Evolutionary conservation across 2,888 invertebrate genomes (phyloP).

Genomic region (Xiphydria camelus): DNA sequence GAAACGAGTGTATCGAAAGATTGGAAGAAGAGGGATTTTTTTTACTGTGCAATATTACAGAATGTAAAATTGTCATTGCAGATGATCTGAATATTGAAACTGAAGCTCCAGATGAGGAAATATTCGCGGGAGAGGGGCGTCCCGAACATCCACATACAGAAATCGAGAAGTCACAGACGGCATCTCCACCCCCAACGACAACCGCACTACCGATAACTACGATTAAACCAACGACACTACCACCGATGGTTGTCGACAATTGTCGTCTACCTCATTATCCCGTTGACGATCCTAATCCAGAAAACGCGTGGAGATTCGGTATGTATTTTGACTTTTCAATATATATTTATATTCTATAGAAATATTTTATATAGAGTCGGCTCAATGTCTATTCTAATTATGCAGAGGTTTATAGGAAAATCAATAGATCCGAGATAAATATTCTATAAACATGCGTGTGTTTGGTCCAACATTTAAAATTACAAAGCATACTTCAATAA

Average conservation of each 20-base stretch:
- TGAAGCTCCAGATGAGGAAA: conserved; percentile 14
- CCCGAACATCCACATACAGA: conserved; percentile 10
- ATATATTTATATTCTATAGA: too few relatives aligned
- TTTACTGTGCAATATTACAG: too few relatives aligned
- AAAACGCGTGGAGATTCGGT: conserved; percentile 69
- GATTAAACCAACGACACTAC: conserved; percentile 29
- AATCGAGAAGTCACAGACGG: conserved; percentile 35
- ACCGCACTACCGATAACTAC: conserved; percentile 49
- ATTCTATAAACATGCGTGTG: too few relatives aligned
- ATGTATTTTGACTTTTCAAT: too few relatives aligned
- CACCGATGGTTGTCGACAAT: conserved; percentile 48
- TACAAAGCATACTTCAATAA: too few relatives aligned
- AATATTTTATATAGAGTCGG: too few relatives aligned
- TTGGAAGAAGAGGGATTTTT: too few relatives aligned
- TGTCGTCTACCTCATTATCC: conserved; percentile 63
- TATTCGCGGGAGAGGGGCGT: conserved; percentile 24
- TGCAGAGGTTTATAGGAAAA: too few relatives aligned
- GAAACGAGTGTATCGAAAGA: too few relatives aligned
- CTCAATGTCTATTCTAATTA: too few relatives aligned
- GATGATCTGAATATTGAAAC: conserved; percentile 24
- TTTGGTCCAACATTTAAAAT: too few relatives aligned
- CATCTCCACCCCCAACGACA: conserved; percentile 54
- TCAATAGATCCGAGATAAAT: too few relatives aligned
- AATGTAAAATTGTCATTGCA: conserved; percentile 20
- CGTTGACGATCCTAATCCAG: conserved; percentile 59